Percentiles rank a stretch among this genome's conserved stretches.
phyloP scores from a whole-genome alignment of 2,113 vertebrate species.

The Artemisiospiza belli region DNA sequence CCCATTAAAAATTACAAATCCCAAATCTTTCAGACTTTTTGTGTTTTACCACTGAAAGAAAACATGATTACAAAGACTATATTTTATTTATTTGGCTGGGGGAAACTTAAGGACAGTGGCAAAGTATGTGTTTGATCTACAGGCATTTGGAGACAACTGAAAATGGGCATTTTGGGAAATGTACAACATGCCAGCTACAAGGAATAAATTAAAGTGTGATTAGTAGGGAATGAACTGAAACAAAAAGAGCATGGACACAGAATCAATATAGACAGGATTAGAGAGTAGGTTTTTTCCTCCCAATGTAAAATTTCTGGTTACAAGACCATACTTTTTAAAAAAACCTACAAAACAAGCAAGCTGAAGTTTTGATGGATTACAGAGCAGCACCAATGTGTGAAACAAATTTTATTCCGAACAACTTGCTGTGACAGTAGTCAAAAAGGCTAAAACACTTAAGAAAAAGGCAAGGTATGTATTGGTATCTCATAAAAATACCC shows the following conservation, averaged over 20 bases:
- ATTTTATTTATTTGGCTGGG: neutral
- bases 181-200: neutral
- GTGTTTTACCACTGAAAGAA: neutral
- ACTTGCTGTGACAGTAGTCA: neutral
- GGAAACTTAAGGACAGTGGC: neutral
- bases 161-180: neutral
- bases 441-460: neutral
- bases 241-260: neutral
- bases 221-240: neutral
- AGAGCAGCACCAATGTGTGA: neutral
- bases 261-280: neutral
- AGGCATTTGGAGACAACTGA: neutral
- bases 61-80: neutral
- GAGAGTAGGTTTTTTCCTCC: fast-evolving
- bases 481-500: neutral
- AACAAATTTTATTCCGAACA: neutral
- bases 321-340: neutral
- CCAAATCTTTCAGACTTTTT: neutral
- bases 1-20: neutral
- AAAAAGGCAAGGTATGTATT: neutral
- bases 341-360: neutral
- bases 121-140: neutral
- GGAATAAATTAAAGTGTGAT: neutral
- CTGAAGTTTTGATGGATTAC: neutral
- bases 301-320: neutral